Evolutionary conservation across 2,888 invertebrate genomes (phyloP), one percentile per base, ranked within the genome.

Genomic region (Linnaemya tessellans): DNA sequence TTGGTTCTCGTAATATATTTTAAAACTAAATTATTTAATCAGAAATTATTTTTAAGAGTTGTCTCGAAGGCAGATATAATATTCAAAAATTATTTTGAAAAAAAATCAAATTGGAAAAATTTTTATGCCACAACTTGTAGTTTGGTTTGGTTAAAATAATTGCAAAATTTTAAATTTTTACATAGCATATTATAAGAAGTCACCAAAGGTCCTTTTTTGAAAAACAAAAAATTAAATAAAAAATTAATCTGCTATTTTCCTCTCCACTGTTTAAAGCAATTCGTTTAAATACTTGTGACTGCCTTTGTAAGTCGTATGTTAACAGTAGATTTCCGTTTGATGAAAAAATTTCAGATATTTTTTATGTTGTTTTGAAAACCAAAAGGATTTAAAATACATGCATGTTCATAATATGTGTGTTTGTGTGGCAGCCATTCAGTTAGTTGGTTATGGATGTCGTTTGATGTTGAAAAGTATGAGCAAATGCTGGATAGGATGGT

Each of bases 251-350:
- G 15, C 1, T 30, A 13, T 43, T 65, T 65, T 30, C 13, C 5
- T 30, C 4, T 3, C 9, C 20, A 65, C 56, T 75, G 65, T 43
- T n/a, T 8, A 25, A 13, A 13, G 13, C 18, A 68, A 9, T 49
- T 8, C 13, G 22, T 71, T 65, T 78, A 11, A 43, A 38, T 54
- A 15, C n/a, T 20, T 30, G 22, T 65, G 5, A 13, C 22, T 30
- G 64, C 58, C 46, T 64, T 11, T 67, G 43, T 74, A 68, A 74
- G 60, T 75, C 30, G 30, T 78, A 73, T 74, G 67, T 78, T 78
- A 78, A 78, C 78, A 70, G 78, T 78, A 68, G 81, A 84, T 81
- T 81, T 84, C 80, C 74, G 67, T 67, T 73, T 74, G 38, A 56
- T 73, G 67, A 46, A 38, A 64, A 64, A 71, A 41, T 30, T n/a